Conservation (phyloP, 2,113 vertebrate species). For the Mesitornis unicolor region DNA sequence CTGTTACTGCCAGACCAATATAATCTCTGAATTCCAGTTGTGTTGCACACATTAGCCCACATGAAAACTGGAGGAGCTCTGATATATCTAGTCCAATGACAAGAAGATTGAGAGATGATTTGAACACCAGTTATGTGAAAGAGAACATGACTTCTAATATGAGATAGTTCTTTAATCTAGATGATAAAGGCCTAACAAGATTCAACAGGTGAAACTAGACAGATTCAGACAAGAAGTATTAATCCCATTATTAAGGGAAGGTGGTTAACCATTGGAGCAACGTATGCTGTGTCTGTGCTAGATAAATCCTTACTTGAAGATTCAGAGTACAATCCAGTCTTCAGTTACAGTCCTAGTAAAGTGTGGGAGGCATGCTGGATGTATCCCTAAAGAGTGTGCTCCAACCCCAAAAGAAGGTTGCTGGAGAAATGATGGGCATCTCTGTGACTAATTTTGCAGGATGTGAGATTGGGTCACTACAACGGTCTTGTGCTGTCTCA, state of each 20-base stretch:
- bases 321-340: background rate
- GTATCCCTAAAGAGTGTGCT: background rate
- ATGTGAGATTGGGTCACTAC: background rate
- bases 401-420: background rate
- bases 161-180: background rate
- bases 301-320: background rate
- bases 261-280: background rate
- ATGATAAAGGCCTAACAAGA: background rate
- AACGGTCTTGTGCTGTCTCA: background rate
- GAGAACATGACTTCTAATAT: background rate
- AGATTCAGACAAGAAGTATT: background rate
- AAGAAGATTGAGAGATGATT: background rate
- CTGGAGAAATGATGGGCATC: background rate
- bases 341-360: background rate
- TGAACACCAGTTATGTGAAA: background rate
- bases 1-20: background rate
- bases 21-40: fast-evolving
- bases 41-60: fast-evolving
- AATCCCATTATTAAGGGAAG: background rate
- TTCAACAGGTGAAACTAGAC: background rate
- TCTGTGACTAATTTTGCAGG: background rate
- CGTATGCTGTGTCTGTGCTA: background rate
- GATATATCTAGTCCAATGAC: fast-evolving
- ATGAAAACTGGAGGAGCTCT: background rate
- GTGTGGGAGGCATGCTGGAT: background rate